Conservation (phyloP, 2,888 invertebrate species). For the Odontomyia ornata region DNA sequence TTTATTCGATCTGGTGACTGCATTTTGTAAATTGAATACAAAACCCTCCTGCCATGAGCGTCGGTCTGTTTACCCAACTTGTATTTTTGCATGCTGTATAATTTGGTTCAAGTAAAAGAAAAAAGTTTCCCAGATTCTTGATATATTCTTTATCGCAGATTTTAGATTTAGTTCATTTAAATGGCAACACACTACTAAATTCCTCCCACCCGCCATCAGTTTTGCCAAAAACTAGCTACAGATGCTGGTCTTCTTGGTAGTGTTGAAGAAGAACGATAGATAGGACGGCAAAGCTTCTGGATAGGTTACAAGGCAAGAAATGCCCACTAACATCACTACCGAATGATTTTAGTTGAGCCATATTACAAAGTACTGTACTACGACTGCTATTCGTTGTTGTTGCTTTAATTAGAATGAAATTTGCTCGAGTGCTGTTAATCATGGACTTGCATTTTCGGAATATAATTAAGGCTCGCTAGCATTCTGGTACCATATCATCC, state of each 20-base stretch:
- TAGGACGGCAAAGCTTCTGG: slow-evolving; percentile 28
- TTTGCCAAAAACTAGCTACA: slow-evolving; percentile 30
- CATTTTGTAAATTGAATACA: too few species aligned
- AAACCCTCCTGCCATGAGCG: too few species aligned
- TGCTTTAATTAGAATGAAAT: slow-evolving; percentile 51
- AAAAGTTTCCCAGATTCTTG: too few species aligned
- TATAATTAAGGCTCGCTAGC: slow-evolving; percentile 50
- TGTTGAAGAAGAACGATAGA: slow-evolving; percentile 1
- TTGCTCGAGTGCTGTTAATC: slow-evolving; percentile 51
- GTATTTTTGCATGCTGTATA: too few species aligned
- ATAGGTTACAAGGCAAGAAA: slow-evolving; percentile 47
- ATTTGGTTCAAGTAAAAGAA: too few species aligned
- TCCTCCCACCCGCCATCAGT: not conserved
- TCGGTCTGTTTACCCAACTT: too few species aligned
- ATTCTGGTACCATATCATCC: slow-evolving; percentile 29
- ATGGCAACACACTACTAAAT: not conserved
- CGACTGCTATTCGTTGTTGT: slow-evolving; percentile 44
- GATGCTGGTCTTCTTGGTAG: slow-evolving; percentile 3
- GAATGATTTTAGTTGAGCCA: slow-evolving; percentile 41
- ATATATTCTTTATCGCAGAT: too few species aligned
- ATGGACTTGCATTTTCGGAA: slow-evolving; percentile 51
- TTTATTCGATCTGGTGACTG: too few species aligned
- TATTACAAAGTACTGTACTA: slow-evolving; percentile 37
- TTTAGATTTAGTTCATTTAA: not conserved
- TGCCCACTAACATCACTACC: slow-evolving; percentile 42